Base-by-base conservation (phyloP, 2,888 invertebrate species). In the Macaria notata region DNA sequence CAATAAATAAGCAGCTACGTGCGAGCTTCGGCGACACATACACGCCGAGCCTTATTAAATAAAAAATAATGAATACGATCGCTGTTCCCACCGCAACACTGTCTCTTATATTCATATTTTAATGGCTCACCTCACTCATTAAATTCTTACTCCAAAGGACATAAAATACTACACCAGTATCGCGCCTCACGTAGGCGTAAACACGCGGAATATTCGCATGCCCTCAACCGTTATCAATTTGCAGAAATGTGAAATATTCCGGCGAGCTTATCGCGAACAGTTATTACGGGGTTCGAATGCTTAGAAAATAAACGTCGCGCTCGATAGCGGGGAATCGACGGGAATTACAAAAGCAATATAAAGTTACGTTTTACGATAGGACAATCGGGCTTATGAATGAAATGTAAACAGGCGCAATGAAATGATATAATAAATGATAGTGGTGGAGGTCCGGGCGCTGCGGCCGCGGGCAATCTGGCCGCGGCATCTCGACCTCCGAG, bases 1-100 rank as follows among this genome's bases (percentile, higher is more conserved):
- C 89, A 91, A 91, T 91, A 91, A 91, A 91, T 91, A 89, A 90
- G 77, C 75, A 81, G 79, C 85, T 86, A 88, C 90, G 90, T 86
- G 90, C 87, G 88, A 90, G 88, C 90, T 86, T 87, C 87, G 85
- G 83, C 84, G 87, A 90, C 88, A 86, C 73, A 81, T 84, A 86
- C 85, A 86, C 75, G 82, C 79, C 81, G 80, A 78, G 80, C 80
- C 82, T 86, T 86, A 87, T 86, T 87, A 86, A 88, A 88, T 80
- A 86, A 89, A 84, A 81, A 82, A 79, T 73, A 80, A 87, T 78
- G 77, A 83, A 81, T 75, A 78, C 81, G 79, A 83, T 72, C 76
- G 70, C 79, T 71, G 79, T 78, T 84, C 83, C 83, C 81, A 83
- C 81, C 82, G 84, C 81, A 80, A 78, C 72, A 70, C 67, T 69